A percentile compares a stretch with the other conserved stretches of the same genome.
These are phyloP conservation scores for Cydia amplana DNA, from an alignment of 1,140 invertebrate species.

Conservation along the genomic window DNA sequence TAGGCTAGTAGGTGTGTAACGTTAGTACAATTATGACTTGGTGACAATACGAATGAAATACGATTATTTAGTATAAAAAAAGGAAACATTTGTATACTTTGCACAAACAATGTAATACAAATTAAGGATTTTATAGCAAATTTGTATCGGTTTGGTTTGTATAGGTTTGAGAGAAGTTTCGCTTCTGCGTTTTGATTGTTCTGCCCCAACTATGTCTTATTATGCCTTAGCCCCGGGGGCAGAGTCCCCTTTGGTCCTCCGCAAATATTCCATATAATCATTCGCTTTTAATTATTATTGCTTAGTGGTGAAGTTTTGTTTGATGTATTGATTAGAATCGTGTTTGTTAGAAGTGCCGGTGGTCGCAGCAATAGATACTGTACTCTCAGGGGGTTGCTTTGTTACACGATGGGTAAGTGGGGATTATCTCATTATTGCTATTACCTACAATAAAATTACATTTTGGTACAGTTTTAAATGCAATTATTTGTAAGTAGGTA, in stretches of 20 bases:
- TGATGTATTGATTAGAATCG: slow-evolving; percentile 78
- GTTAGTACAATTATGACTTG: no score
- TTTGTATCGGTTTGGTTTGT: no score
- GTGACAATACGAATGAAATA: no score
- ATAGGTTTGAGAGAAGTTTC: background rate
- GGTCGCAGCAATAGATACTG: slow-evolving; percentile 61
- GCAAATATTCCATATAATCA: slow-evolving; percentile 78
- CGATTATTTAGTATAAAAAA: no score
- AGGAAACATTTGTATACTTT: no score
- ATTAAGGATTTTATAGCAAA: no score
- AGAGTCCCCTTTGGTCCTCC: slow-evolving; percentile 70
- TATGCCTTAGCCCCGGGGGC: slow-evolving; percentile 69
- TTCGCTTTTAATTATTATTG: slow-evolving; percentile 80
- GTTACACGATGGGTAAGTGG: slow-evolving; percentile 40
- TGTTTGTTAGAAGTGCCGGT: slow-evolving; percentile 72
- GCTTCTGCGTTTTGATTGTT: slow-evolving; percentile 9
- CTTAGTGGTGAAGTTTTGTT: slow-evolving; percentile 71
- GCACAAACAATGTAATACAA: no score
- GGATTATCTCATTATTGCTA: slow-evolving; percentile 31
- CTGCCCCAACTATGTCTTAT: slow-evolving; percentile 64
- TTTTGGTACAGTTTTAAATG: background rate
- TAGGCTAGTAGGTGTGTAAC: no score
- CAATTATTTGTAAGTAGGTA: background rate
- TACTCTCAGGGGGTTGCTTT: slow-evolving; percentile 53
- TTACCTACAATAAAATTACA: background rate